Percentiles rank a stretch among this genome's conserved stretches.
These are phyloP conservation scores for Tuta absoluta DNA, from an alignment of 2,888 invertebrate species.

Conservation along the genomic window DNA sequence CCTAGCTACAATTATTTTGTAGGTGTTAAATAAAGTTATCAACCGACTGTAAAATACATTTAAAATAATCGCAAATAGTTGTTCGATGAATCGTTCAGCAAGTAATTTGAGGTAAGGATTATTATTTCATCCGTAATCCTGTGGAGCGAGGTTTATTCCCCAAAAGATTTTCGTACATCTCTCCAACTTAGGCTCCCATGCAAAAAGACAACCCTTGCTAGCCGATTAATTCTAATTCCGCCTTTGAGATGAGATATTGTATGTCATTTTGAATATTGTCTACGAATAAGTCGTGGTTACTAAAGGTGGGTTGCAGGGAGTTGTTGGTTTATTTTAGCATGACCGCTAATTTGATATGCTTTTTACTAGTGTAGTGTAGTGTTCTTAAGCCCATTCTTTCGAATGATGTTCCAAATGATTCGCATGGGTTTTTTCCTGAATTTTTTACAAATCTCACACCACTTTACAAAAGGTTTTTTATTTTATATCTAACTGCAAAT, in stretches of 20 bases:
- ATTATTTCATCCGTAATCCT: constrained; percentile 28
- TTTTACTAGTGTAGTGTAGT: too few species aligned
- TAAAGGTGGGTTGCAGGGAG: too few species aligned
- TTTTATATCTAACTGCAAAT: background rate
- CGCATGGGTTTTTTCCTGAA: too few species aligned
- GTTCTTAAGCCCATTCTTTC: too few species aligned
- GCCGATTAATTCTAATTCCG: constrained; percentile 18
- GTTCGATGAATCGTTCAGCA: constrained; percentile 10
- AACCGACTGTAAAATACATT: too few species aligned
- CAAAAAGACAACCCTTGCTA: constrained; percentile 18
- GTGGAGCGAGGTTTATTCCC: constrained; percentile 16
- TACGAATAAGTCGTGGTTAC: background rate
- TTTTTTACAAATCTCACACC: too few species aligned
- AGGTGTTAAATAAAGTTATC: too few species aligned
- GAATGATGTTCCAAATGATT: too few species aligned
- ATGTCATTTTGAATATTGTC: background rate
- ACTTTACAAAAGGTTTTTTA: background rate
- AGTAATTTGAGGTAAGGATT: constrained; percentile 23
- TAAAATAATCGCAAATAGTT: background rate
- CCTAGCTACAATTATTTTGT: too few species aligned
- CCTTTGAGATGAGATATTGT: constrained; percentile 7
- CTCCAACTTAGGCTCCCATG: constrained; percentile 7
- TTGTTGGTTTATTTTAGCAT: too few species aligned
- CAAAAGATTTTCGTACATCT: constrained; percentile 23
- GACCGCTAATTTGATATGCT: too few species aligned